Percentiles rank a stretch among this genome's conserved stretches.
Conservation (phyloP, 2,113 vertebrate species). For the Toxostoma redivivum region DNA sequence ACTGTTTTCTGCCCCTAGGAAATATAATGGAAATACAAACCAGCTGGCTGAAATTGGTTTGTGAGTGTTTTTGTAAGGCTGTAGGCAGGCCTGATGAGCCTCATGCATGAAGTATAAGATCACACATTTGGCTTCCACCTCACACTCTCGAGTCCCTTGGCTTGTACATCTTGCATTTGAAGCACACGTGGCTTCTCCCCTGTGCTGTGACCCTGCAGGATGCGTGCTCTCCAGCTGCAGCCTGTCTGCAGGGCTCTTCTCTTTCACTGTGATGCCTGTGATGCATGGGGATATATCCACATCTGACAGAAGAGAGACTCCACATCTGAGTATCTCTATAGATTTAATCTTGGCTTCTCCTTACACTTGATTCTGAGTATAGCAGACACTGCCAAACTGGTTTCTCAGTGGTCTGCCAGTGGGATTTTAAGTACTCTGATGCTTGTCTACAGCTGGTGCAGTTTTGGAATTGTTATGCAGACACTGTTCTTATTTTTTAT, state of each 20-base stretch:
- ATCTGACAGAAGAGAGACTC: background rate
- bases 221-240: background rate
- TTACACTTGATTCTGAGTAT: background rate
- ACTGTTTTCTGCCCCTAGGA: background rate
- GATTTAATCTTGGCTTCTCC: background rate
- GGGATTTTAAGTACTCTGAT: background rate
- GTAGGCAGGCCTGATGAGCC: background rate
- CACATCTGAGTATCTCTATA: background rate
- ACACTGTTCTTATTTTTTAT: background rate
- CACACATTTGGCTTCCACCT: background rate
- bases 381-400: background rate
- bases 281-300: background rate
- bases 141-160: background rate
- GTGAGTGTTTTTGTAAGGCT: background rate
- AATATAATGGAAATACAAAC: background rate
- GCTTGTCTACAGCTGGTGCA: background rate
- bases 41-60: conserved; percentile 3
- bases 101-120: background rate
- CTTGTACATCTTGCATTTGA: background rate
- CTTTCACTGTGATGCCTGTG: background rate
- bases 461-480: background rate
- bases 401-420: background rate
- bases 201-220: background rate
- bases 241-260: background rate
- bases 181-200: background rate